phyloP scores from a whole-genome alignment of 1,140 invertebrate genomes.

The Philopotamus ludificatus region DNA sequence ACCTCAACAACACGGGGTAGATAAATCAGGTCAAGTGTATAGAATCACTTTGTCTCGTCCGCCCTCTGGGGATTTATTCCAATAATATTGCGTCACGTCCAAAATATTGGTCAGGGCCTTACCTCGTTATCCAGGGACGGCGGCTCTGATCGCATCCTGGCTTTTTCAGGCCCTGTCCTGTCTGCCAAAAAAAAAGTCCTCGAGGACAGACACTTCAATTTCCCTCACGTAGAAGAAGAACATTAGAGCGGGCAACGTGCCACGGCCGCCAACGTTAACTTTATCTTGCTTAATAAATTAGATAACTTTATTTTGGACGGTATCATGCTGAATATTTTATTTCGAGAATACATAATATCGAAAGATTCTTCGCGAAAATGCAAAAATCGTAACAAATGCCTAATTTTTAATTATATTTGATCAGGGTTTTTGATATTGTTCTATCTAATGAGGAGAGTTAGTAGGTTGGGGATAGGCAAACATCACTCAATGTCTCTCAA shows the following conservation, averaged over 20 bases:
- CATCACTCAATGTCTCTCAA: conserved; percentile 33
- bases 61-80: background rate
- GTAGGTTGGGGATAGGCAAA: conserved; percentile 17
- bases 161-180: background rate
- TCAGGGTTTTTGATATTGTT: no score
- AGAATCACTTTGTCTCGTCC: no score
- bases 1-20: no score
- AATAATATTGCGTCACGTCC: background rate
- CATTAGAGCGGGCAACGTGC: conserved; percentile 24
- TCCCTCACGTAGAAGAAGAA: conserved; percentile 29
- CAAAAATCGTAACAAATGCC: no score
- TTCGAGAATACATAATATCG: no score
- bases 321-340: no score
- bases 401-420: no score
- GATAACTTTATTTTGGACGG: conserved; percentile 9
- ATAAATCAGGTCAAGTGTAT: no score
- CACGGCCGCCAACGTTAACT: conserved; percentile 18
- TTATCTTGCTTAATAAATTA: conserved; percentile 30
- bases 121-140: no score
- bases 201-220: conserved; percentile 15
- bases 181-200: conserved; percentile 14
- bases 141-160: no score
- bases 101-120: background rate
- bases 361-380: no score
- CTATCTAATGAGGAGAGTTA: conserved; percentile 9